Evolutionary conservation across 2,113 vertebrate genomes (phyloP), one percentile per base, ranked within the genome.

Genomic region (Prionailurus viverrinus): DNA sequence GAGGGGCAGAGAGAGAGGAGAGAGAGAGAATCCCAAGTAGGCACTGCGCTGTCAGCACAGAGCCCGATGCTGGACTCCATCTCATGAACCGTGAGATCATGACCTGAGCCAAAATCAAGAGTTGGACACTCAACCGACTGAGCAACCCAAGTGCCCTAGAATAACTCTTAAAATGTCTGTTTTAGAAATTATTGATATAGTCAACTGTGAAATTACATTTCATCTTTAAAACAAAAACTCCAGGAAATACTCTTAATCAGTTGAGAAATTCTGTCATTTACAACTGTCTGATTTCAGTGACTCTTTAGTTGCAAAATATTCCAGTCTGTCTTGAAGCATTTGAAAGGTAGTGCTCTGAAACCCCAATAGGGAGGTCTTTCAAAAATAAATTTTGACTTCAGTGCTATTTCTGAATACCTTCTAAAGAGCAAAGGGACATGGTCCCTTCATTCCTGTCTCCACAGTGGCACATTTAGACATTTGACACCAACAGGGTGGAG

Each of bases 181-280:
- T 89, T 93, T 92, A 95, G 31, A 95, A 86, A 61, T 61, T 61
- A 41, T 55, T 91, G 11, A 73, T 89, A 25, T 0, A 65, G 71
- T 92, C 74, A 96, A 25, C 61, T 92, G 5, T 94, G 58, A 96
- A 96, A 87, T 89, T 90, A 74, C 21, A 55, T 89, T 95, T 89
- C 15, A 53, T 89, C 33, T 39, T 89, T 25, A 58, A 58, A 21
- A 19, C 19, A 58, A 58, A 55, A 55, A 55, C 55, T 45, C 53
- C 45, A 41, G 45, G 14, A 95, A 94, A 31, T 89, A 33, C 1
- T 69, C 31, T 93, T 68, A 94, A n/a, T 87, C 51, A 86, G 5
- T n/a, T 79, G 55, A 96, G 3, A 23, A 90, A 1, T 69, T 89
- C 53, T 95, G 21, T 92, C 73, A 45, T 66, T 92, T 76, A 58